A percentile compares a stretch with the other conserved stretches of the same genome.
Evolutionary conservation across 92 coral and sea anemone genomes (phyloP).

Genomic region (Zoanthus sociatus): DNA sequence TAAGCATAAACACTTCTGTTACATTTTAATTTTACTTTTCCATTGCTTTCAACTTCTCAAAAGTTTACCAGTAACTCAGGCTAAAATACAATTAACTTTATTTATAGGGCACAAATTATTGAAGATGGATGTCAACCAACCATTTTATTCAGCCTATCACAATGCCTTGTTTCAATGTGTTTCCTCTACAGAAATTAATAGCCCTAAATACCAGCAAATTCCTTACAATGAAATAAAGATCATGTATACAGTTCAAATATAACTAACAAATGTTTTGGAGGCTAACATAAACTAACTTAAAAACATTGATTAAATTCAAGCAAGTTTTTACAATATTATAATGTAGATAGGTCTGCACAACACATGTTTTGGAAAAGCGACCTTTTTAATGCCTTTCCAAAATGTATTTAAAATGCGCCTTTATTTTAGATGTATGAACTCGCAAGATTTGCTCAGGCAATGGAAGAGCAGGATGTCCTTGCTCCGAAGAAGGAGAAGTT

Average conservation of each 20-base stretch:
- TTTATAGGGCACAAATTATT: no score
- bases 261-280: no score
- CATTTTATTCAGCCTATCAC: no score
- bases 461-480: background rate
- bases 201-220: no score
- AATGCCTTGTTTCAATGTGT: no score
- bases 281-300: no score
- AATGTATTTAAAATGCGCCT: background rate
- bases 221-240: no score
- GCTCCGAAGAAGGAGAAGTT: background rate
- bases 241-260: no score
- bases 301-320: background rate
- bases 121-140: no score
- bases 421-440: background rate
- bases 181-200: no score
- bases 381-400: background rate
- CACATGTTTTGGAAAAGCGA: background rate
- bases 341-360: background rate
- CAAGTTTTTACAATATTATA: background rate
- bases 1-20: background rate
- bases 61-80: background rate
- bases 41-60: background rate
- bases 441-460: background rate
- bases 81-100: no score
- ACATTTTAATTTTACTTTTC: background rate